Evolutionary conservation across 2,888 invertebrate genomes (phyloP), one percentile per base, ranked within the genome.

Genomic region (Chrysodeixis includens): DNA sequence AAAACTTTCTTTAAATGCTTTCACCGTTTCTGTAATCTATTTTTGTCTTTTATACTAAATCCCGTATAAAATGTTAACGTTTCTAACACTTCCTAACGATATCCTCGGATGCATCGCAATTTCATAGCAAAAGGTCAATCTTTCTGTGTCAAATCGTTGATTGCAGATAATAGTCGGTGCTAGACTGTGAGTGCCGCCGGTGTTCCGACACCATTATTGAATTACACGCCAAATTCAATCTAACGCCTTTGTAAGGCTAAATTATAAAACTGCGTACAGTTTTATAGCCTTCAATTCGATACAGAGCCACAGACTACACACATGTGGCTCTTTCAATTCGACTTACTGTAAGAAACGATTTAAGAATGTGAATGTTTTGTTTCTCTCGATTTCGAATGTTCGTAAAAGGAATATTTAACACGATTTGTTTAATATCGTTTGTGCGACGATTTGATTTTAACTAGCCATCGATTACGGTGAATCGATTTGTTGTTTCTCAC

Each of bases 161-260:
- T 93, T 92, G 86, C 84, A 86, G 84, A 84, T 92, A 92, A 93
- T 92, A 72, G 89, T 84, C 83, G 83, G 80, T 83, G 84, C 83
- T 74, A 84, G 87, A 87, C 86, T 87, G 85, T 88, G 88, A 89
- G 88, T 92, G 93, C 93, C 92, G 93, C 93, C 85, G 93, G 92
- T 92, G 90, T 93, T 93, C 90, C 88, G 88, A 90, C 83, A 84
- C 86, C 83, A 91, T 93, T 93, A 93, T 92, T 92, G 85, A 90
- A 93, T 93, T 93, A 91, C 88, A 93, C 91, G 90, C 89, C 83
- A 83, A 87, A 91, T 91, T 86, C 82, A 79, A 88, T 88, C 86
- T 87, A 91, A 90, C 87, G 88, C 89, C 87, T 88, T 87, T 83
- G 80, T 86, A 81, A 87, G 84, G 86, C 85, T 84, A 81, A 81